A percentile compares a stretch with the other conserved stretches of the same genome.
These are phyloP conservation scores for Rhinella marina DNA, from an alignment of 2,797 vertebrate species.

Conservation along the genomic window DNA sequence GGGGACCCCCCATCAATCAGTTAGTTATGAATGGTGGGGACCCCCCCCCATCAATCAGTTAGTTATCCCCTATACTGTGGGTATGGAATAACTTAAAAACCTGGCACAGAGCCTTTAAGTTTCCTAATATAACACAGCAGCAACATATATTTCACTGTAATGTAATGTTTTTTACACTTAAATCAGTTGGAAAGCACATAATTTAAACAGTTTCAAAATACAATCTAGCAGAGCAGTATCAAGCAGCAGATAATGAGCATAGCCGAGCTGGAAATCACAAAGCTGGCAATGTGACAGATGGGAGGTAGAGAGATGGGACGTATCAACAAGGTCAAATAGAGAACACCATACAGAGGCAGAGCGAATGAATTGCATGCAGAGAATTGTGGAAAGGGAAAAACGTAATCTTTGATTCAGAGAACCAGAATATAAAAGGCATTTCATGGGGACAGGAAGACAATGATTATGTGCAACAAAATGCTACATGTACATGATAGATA, in stretches of 20 bases:
- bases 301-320: background rate
- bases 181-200: background rate
- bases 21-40: no score
- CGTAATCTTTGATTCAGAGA: background rate
- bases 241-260: slow-evolving; percentile 20
- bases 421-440: slow-evolving; percentile 35
- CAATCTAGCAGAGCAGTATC: background rate
- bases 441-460: background rate
- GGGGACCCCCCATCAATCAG: no score
- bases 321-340: slow-evolving; percentile 54
- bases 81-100: no score
- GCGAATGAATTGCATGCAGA: slow-evolving; percentile 32
- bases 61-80: no score
- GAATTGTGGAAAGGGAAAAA: background rate
- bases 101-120: no score
- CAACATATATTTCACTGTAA: background rate
- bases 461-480: background rate
- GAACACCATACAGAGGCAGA: slow-evolving; percentile 7
- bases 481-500: background rate
- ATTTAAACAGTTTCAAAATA: slow-evolving; percentile 1
- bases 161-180: background rate
- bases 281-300: slow-evolving; percentile 43
- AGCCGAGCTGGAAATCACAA: slow-evolving; percentile 21
- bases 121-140: background rate
- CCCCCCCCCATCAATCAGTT: no score